Base-by-base conservation (phyloP, 2,113 vertebrate genomes). In the Macaca mulatta region DNA sequence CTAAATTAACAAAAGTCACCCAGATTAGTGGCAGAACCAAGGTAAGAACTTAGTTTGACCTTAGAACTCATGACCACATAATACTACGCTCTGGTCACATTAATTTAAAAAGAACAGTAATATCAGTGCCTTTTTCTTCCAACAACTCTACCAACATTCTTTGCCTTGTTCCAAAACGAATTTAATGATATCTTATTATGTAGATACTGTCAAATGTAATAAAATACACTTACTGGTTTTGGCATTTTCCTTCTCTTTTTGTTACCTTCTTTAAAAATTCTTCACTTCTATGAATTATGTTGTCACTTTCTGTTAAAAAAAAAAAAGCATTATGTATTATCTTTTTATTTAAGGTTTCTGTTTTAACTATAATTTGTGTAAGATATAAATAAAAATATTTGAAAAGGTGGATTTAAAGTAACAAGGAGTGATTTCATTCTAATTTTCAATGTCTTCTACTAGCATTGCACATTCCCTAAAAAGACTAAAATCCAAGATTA, bases 161-260 rank as follows among this genome's bases (percentile, higher is more conserved):
- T 69, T 82, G 57, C 45, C 52, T 90, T 83, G 45, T 64, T 94
- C 27, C 72, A n/a, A 89, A 93, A 96, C 48, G 16, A 92, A 89
- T 18, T 59, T 64, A 91, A 74, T 57, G 40, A 40, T 40, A 77
- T 55, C 75, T 92, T 81, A 80, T 61, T 85, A 69, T 82, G 35
- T 2, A 64, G 61, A 64, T 4, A 93, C 23, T 30, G 3, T 45
- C 74, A 72, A 95, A 94, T 90, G 57, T 90, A 93, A 72, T 45
- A 77, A 96, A 92, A 75, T 78, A 79, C 10, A 98, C 98, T 97
- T 97, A 98, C 98, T 96, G 98, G 98, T 94, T 98, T 98, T 52
- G 98, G 98, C 98, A 98, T 98, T 97, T 97, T 98, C 23, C 30
- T 96, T 97, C 72, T 96, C 88, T 97, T 96, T 98, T 50, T 93